Evolutionary conservation across 2,113 vertebrate genomes (phyloP).

Genomic region (Tragelaphus buxtoni): DNA sequence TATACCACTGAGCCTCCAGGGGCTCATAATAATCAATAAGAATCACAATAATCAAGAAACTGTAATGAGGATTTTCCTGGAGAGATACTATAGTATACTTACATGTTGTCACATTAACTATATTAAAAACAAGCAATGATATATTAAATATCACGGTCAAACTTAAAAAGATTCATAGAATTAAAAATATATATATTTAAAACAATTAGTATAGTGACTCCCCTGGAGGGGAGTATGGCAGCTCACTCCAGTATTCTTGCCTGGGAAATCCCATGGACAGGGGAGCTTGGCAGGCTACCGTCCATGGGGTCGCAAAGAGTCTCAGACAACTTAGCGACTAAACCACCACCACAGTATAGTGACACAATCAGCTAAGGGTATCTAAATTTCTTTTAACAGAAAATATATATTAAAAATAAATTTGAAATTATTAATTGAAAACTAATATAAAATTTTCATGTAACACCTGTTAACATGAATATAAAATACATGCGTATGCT

Average conservation of each 20-base stretch:
- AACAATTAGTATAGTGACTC: too few relatives aligned
- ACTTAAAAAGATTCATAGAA: neutral
- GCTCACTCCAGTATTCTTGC: too few relatives aligned
- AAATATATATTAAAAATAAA: neutral
- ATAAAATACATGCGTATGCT: neutral
- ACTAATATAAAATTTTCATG: neutral
- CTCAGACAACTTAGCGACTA: accelerated
- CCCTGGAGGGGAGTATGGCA: too few relatives aligned
- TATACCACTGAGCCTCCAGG: neutral
- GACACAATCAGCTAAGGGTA: neutral
- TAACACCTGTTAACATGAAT: neutral
- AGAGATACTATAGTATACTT: neutral
- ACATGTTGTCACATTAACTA: neutral
- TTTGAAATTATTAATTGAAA: neutral
- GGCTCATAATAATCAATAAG: neutral
- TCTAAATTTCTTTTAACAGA: neutral
- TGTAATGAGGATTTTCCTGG: neutral
- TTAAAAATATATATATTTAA: too few relatives aligned
- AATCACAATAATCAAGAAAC: neutral
- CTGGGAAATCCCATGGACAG: too few relatives aligned
- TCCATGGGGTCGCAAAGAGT: too few relatives aligned
- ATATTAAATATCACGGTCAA: neutral
- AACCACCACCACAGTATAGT: neutral
- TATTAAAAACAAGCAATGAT: neutral
- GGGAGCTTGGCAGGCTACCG: too few relatives aligned